These are phyloP conservation scores for Tenthredo amoena DNA, from an alignment of 2,888 invertebrate species.

Conservation along the genomic window DNA sequence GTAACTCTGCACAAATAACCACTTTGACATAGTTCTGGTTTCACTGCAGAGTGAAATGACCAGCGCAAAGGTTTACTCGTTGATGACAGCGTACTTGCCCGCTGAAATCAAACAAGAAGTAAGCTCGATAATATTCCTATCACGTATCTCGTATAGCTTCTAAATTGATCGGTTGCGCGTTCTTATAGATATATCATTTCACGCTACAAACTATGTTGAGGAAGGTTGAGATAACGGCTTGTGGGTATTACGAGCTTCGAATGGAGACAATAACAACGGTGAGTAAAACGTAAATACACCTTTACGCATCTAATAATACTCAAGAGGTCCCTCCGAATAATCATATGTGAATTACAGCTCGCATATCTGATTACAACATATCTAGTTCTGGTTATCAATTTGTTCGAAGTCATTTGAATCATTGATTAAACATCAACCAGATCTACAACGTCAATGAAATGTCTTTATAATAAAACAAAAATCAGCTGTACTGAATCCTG, in stretches of 20 bases:
- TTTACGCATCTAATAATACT: background rate
- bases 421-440: background rate
- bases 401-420: background rate
- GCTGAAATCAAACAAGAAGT: slow-evolving; percentile 44
- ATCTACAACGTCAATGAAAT: background rate
- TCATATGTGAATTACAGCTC: slow-evolving; percentile 16
- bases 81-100: slow-evolving; percentile 35
- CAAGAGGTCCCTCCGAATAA: background rate
- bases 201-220: slow-evolving; percentile 48
- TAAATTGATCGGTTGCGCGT: slow-evolving; percentile 44
- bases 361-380: slow-evolving; percentile 23
- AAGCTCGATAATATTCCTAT: slow-evolving; percentile 15
- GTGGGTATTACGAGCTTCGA: slow-evolving; percentile 34
- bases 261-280: slow-evolving; percentile 33
- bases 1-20: background rate
- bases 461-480: background rate
- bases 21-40: slow-evolving; percentile 2
- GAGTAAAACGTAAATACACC: slow-evolving; percentile 5
- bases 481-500: background rate
- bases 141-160: slow-evolving; percentile 17
- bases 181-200: slow-evolving; percentile 47
- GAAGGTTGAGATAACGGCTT: slow-evolving; percentile 48
- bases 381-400: slow-evolving; percentile 24
- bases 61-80: slow-evolving; percentile 8
- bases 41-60: slow-evolving; percentile 18